Conservation (phyloP, 1,140 invertebrate genomes). For the Leptinotarsa texana region DNA sequence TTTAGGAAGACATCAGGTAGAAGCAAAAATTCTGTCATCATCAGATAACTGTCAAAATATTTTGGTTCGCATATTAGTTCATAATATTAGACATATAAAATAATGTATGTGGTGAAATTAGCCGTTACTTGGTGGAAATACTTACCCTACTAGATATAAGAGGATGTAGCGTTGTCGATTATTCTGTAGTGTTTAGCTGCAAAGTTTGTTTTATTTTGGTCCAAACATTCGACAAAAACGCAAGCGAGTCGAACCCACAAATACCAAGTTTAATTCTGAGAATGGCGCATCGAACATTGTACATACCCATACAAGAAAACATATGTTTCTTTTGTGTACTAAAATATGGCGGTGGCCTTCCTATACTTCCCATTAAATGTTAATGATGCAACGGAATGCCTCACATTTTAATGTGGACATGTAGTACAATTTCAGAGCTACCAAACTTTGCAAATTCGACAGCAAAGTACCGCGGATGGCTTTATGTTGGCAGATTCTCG, state of each 20-base stretch:
- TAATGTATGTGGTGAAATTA: no score
- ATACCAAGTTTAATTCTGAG: conserved; percentile 19
- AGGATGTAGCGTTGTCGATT: no score
- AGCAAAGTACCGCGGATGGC: conserved; percentile 37
- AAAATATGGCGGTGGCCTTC: conserved; percentile 44
- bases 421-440: conserved; percentile 42
- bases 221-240: conserved; percentile 1
- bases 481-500: conserved; percentile 7
- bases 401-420: conserved; percentile 52
- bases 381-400: conserved; percentile 53
- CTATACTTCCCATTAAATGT: conserved; percentile 55
- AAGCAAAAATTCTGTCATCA: no score
- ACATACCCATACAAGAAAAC: conserved; percentile 47
- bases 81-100: no score
- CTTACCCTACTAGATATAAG: no score
- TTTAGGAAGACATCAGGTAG: no score
- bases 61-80: no score
- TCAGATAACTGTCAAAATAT: no score
- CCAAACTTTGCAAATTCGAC: conserved; percentile 50
- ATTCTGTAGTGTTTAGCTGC: not conserved
- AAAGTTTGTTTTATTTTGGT: not conserved
- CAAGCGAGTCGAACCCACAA: not conserved
- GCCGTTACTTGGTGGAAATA: no score
- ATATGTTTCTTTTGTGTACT: conserved; percentile 52
- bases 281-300: conserved; percentile 46